phyloP scores from a whole-genome alignment of 2,888 invertebrate genomes.

The Eupithecia inturbata region DNA sequence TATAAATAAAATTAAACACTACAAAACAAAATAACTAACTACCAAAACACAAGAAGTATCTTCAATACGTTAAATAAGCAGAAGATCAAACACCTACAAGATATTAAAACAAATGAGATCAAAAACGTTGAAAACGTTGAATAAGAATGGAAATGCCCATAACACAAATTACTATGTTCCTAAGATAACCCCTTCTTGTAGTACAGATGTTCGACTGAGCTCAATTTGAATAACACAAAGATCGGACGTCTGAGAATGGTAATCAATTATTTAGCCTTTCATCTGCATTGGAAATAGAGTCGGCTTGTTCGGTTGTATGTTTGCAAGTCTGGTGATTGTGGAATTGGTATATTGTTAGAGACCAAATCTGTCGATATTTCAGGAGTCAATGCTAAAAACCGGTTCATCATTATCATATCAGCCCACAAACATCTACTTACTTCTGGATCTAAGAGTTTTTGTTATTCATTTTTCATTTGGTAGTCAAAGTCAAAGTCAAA shows the following conservation, averaged over 20 bases:
- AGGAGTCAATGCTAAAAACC: no score
- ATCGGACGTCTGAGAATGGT: conserved; percentile 61
- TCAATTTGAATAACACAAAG: conserved; percentile 68
- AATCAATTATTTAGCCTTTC: conserved; percentile 73
- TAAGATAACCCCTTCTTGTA: conserved; percentile 52
- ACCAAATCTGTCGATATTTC: no score
- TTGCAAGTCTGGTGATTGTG: conserved; percentile 6
- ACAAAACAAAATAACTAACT: no score
- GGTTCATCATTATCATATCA: no score
- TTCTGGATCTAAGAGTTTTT: no score
- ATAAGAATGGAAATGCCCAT: not conserved
- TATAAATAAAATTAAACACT: no score
- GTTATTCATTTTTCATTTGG: no score
- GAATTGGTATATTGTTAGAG: not conserved
- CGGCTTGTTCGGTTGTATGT: not conserved
- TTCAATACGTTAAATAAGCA: no score
- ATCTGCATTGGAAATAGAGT: conserved; percentile 56
- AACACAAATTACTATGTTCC: conserved; percentile 8
- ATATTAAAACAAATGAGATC: not conserved
- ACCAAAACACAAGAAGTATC: no score
- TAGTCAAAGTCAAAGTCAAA: no score
- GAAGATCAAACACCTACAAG: not conserved
- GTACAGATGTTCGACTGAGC: conserved; percentile 60
- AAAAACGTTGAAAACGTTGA: not conserved
- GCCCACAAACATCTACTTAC: no score